Base-by-base conservation (phyloP, 1,140 invertebrate species). In the Orchestia grillus region DNA sequence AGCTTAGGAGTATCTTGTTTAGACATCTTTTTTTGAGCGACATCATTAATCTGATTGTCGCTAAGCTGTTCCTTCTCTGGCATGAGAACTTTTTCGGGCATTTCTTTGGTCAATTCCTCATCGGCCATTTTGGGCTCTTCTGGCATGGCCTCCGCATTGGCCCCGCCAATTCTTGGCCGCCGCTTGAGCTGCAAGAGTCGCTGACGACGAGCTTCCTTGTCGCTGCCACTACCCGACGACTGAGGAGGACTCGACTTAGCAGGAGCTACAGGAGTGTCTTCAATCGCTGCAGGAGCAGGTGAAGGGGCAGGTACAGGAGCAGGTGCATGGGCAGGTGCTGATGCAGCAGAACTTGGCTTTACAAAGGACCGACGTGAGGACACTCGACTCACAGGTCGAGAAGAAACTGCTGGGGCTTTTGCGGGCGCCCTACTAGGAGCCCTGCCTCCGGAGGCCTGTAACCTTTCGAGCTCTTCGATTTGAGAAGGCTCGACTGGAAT, bases 1-100 rank as follows among this genome's bases (percentile, higher is more conserved):
- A 94, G 44, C 36, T 45, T 94, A 42, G n/a, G 88, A 90, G 88
- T 47, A 43, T 91, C 88, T 91, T 91, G 41, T 91, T 91, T 28
- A 44, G 88, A 44, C 41, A 28, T 3, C 42, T 91, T 44, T 94
- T 28, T 44, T 94, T 94, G 8, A 47, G 44, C 92, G 40, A n/a
- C 43, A n/a, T n/a, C 43, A 44, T 6, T 42, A 8, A 90, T 90
- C 36, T 90, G 88, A 90, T 90, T 44, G 28, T 90, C 88, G 36
- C 88, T 90, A 44, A 44, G 88, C 88, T 90, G 88, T 8, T 90
- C 88, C 15, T 41, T 42, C 36, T 90, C 88, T 16, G 88, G 88
- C 41, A 16, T 42, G 16, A 90, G 41, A 41, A 90, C 43, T 90
- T 94, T 94, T 40, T 94, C 92, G 40, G 92, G 92, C 43, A 94